Base-by-base conservation (phyloP, 2,113 vertebrate species). In the Manacus vitellinus region DNA sequence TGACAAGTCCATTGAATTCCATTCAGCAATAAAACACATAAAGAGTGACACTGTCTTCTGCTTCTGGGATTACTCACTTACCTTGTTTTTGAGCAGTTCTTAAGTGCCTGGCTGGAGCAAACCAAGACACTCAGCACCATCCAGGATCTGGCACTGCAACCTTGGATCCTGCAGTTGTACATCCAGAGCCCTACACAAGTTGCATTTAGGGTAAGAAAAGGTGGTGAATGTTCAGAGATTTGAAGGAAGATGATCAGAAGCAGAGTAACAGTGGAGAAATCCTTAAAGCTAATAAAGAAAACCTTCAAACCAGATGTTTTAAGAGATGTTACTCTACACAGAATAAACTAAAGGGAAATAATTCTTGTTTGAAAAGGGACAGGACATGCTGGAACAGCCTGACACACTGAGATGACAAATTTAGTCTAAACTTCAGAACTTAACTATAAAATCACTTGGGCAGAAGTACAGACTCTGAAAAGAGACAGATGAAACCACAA, bases 1-100 rank as follows among this genome's bases (percentile, higher is more conserved):
- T 95, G 90, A 94, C 72, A 88, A 78, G 65, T 49, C 82, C 77
- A 47, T 55, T 92, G 91, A 94, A 97, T 95, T 94, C 88, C 88
- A 80, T 59, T 77, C 92, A 77, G 72, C 83, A 90, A 63, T 96
- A 90, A 88, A 94, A 52, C 75, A 67, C 56, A 61, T 51, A 77
- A 85, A 75, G 61, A 91, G 49, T 56, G 75, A 82, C 71, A 52
- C 37, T 55, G 39, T 55, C 82, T 55, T 83, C 63, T 93, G 78
- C 85, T 96, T 84, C 95, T 95, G 94, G 92, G 16, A 90, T 89
- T 92, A 90, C 90, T 95, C 89, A 61, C 44, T 94, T 31, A 33
- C 39, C 73, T 92, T 85, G 41, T 11, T 79, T 87, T n/a, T 83
- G 54, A 73, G 52, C 79, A 55, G 63, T 23, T 23, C 47, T 63